Percentiles rank a stretch among this genome's conserved stretches.
Evolutionary conservation across 2,888 invertebrate genomes (phyloP).

Genomic region (Asteroscopus sphinx): DNA sequence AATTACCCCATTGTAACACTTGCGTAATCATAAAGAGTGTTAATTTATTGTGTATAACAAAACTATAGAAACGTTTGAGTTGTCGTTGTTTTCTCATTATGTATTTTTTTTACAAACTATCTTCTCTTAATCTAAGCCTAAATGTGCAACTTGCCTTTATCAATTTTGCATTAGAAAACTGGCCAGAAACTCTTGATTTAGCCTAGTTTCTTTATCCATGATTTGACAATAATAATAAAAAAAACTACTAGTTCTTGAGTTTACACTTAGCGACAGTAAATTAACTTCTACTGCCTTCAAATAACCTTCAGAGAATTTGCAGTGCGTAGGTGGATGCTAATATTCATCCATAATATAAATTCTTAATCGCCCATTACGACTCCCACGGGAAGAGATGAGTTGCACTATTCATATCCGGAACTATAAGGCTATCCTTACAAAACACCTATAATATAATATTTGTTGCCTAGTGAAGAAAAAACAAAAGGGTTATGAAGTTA

Average conservation of each 20-base stretch:
- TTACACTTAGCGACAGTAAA: slow-evolving; percentile 2
- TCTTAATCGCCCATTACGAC: slow-evolving; percentile 31
- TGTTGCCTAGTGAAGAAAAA: slow-evolving; percentile 3
- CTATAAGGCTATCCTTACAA: slow-evolving; percentile 7
- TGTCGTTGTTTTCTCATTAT: slow-evolving; percentile 30
- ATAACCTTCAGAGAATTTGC: slow-evolving; percentile 18
- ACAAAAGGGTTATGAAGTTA: slow-evolving; percentile 3
- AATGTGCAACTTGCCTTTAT: not conserved
- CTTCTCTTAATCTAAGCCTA: slow-evolving; percentile 6
- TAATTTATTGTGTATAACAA: slow-evolving; percentile 45
- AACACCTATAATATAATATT: slow-evolving; percentile 13
- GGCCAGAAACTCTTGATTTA: too few species aligned
- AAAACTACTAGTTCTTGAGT: not conserved
- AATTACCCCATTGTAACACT: slow-evolving; percentile 56
- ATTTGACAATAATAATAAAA: too few species aligned
- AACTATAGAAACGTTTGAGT: slow-evolving; percentile 13
- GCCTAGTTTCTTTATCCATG: not conserved
- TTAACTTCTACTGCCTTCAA: slow-evolving; percentile 4
- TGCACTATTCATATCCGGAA: slow-evolving; percentile 18
- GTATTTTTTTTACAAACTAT: slow-evolving; percentile 17
- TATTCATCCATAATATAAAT: slow-evolving; percentile 34
- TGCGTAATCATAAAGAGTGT: slow-evolving; percentile 39
- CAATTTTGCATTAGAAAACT: slow-evolving; percentile 3
- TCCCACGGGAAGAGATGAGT: slow-evolving; percentile 33
- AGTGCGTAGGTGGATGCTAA: slow-evolving; percentile 22